Evolutionary conservation across 2,888 invertebrate genomes (phyloP).

Genomic region (Isoperla grammatica): DNA sequence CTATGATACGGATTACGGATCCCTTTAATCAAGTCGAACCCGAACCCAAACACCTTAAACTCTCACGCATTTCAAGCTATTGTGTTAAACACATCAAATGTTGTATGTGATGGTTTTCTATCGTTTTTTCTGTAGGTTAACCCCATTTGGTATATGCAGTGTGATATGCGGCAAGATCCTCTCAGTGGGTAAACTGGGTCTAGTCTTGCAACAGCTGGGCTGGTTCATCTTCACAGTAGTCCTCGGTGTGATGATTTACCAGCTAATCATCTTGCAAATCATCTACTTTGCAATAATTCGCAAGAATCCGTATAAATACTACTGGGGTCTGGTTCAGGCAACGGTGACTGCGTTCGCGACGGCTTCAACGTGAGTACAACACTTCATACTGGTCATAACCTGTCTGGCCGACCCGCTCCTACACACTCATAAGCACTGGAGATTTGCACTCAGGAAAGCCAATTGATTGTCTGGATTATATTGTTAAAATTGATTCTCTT

Average conservation of each 20-base stretch:
- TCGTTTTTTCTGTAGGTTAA: conserved; percentile 52
- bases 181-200: conserved; percentile 59
- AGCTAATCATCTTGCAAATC: conserved; percentile 75
- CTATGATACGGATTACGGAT: no score
- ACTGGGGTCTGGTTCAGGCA: conserved; percentile 73
- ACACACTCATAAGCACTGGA: neutral
- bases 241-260: conserved; percentile 76
- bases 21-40: no score
- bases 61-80: no score
- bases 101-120: no score
- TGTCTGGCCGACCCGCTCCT: no score
- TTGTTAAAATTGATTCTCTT: neutral
- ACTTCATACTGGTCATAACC: no score
- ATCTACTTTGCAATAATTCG: conserved; percentile 74
- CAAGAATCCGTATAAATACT: conserved; percentile 82
- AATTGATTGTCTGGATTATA: no score
- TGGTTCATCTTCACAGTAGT: conserved; percentile 76
- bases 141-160: conserved; percentile 77
- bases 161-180: conserved; percentile 79
- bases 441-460: neutral
- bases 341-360: conserved; percentile 85
- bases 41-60: no score
- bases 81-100: no score
- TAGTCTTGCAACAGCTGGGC: conserved; percentile 59
- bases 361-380: conserved; percentile 74